Conservation (phyloP, 1,140 invertebrate species). For the Chrysomallon squamiferum region DNA sequence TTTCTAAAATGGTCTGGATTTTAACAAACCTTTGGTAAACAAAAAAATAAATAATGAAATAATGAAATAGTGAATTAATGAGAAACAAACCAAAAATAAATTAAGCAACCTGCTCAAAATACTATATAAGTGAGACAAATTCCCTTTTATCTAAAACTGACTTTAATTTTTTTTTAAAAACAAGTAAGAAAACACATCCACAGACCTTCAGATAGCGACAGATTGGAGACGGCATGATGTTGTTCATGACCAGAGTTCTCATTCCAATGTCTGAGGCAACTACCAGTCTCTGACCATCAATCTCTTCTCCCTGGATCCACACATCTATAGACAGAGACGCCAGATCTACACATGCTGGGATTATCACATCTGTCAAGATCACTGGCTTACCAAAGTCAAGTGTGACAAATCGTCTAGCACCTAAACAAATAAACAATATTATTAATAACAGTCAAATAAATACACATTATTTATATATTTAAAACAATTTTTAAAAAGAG, state of each 20-base stretch:
- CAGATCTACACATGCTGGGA: constrained; percentile 85
- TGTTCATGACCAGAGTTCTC: constrained; percentile 82
- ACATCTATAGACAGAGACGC: constrained; percentile 88
- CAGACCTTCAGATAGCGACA: constrained; percentile 86
- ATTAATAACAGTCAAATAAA: too few species aligned
- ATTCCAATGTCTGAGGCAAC: constrained; percentile 84
- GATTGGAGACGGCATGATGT: constrained; percentile 86
- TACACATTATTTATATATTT: too few species aligned
- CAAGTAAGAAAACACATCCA: constrained; percentile 9
- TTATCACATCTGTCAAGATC: constrained; percentile 84
- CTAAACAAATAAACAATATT: constrained; percentile 61
- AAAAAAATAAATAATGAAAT: too few species aligned
- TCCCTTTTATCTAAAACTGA: too few species aligned
- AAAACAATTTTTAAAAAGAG: too few species aligned
- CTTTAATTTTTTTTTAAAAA: too few species aligned
- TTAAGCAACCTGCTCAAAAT: too few species aligned
- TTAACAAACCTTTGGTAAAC: too few species aligned
- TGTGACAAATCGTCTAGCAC: constrained; percentile 79
- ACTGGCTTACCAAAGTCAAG: constrained; percentile 88
- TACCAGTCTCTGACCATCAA: constrained; percentile 82
- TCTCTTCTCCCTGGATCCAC: constrained; percentile 81
- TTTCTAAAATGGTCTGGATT: too few species aligned
- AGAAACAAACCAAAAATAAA: too few species aligned
- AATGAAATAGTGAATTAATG: too few species aligned
- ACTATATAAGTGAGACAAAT: too few species aligned